Evolutionary conservation across 2,797 vertebrate genomes (phyloP).

Genomic region (Manis javanica): DNA sequence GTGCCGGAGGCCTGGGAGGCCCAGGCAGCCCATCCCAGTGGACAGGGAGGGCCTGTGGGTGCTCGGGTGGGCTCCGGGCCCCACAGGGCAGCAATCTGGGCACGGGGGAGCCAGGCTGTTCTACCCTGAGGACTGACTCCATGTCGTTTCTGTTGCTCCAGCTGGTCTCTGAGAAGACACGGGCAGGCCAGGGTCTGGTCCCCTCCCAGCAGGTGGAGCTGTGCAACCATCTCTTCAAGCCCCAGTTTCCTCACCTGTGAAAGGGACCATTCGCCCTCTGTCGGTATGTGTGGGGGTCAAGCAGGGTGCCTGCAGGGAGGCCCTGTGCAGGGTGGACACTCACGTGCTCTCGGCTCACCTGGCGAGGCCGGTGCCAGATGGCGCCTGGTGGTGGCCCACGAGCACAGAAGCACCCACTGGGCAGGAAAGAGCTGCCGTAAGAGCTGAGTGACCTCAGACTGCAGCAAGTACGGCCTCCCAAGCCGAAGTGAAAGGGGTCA

Average conservation of each 20-base stretch:
- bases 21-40: background rate
- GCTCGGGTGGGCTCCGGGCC: background rate
- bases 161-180: background rate
- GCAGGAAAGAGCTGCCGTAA: background rate
- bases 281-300: background rate
- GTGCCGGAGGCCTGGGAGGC: background rate
- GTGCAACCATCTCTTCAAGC: too few species aligned
- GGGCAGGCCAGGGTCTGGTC: background rate
- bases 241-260: background rate
- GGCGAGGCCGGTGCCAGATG: accelerated
- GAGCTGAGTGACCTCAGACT: background rate
- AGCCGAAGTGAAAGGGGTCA: background rate
- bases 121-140: background rate
- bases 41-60: background rate
- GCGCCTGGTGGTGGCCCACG: accelerated
- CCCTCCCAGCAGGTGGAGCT: background rate
- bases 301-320: background rate
- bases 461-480: too few species aligned
- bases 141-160: accelerated
- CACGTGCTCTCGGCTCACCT: background rate
- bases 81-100: background rate
- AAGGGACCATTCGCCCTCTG: background rate
- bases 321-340: background rate
- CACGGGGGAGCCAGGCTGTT: accelerated
- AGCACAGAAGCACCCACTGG: background rate